A percentile compares a stretch with the other conserved stretches of the same genome.
These are phyloP conservation scores for Argyresthia albistria DNA, from an alignment of 2,888 invertebrate species.

Conservation along the genomic window DNA sequence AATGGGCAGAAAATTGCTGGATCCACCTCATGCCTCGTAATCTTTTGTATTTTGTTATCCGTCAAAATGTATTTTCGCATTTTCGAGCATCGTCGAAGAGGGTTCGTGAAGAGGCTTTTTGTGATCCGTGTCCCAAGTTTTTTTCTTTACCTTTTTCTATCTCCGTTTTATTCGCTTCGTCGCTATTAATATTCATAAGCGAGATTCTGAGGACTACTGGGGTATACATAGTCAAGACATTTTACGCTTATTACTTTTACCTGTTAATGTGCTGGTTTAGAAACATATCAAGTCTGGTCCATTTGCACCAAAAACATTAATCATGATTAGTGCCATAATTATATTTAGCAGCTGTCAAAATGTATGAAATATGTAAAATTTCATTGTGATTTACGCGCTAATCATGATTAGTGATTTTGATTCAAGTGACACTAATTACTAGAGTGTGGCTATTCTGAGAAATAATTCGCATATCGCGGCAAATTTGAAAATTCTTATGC, in stretches of 20 bases:
- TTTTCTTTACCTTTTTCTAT: slow-evolving; percentile 25
- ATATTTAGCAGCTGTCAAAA: too few species aligned
- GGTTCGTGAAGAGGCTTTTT: slow-evolving; percentile 30
- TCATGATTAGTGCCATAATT: too few species aligned
- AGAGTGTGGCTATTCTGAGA: too few species aligned
- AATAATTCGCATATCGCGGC: too few species aligned
- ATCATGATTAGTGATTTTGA: too few species aligned
- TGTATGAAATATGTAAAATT: too few species aligned
- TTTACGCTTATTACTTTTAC: not conserved
- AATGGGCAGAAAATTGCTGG: slow-evolving; percentile 50
- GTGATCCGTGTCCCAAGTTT: slow-evolving; percentile 41
- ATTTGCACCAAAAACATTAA: too few species aligned
- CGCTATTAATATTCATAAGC: slow-evolving; percentile 68
- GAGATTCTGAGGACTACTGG: slow-evolving; percentile 44
- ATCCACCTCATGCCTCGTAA: slow-evolving; percentile 25
- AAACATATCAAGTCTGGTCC: too few species aligned
- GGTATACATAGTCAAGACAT: not conserved
- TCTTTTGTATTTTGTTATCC: slow-evolving; percentile 63
- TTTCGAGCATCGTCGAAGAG: slow-evolving; percentile 36
- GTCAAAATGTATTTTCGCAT: slow-evolving; percentile 61
- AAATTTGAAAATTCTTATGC: too few species aligned
- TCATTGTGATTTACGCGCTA: too few species aligned
- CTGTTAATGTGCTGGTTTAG: not conserved
- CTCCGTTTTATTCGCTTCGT: slow-evolving; percentile 35
- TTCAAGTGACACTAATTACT: too few species aligned